These are phyloP conservation scores for Scaptomyza caliginosa DNA, from an alignment of 2,888 invertebrate species.

Conservation along the genomic window DNA sequence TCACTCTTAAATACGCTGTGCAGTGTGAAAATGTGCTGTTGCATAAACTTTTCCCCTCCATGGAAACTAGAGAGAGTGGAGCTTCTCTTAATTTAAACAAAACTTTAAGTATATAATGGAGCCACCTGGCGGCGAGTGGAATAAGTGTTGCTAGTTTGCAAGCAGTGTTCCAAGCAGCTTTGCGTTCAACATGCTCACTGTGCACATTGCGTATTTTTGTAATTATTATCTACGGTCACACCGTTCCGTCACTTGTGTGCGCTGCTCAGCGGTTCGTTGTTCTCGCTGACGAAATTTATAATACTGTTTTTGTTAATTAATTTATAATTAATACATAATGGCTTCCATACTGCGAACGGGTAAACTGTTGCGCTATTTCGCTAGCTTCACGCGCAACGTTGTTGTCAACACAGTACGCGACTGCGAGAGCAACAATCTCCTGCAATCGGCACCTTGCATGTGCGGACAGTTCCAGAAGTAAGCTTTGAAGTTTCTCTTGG, in stretches of 20 bases:
- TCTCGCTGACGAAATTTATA: slow-evolving; percentile 10
- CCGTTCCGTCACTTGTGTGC: slow-evolving; percentile 39
- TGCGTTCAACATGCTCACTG: slow-evolving; percentile 8
- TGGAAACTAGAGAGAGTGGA: neutral
- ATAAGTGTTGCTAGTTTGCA: neutral
- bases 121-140: neutral
- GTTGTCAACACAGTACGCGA: slow-evolving; percentile 88
- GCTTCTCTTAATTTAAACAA: neutral
- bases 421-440: slow-evolving; percentile 86
- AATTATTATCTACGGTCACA: slow-evolving; percentile 22
- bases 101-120: neutral
- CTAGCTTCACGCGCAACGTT: slow-evolving; percentile 89
- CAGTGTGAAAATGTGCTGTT: slow-evolving; percentile 4
- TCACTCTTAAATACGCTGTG: slow-evolving; percentile 26
- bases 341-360: slow-evolving; percentile 87
- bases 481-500: slow-evolving; percentile 39
- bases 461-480: slow-evolving; percentile 85
- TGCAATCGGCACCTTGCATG: slow-evolving; percentile 85
- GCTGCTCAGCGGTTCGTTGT: slow-evolving; percentile 27
- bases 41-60: slow-evolving; percentile 30
- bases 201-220: neutral
- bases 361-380: slow-evolving; percentile 90
- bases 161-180: neutral
- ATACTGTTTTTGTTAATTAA: slow-evolving; percentile 47
- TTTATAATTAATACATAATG: slow-evolving; percentile 60